A percentile compares a stretch with the other conserved stretches of the same genome.
phyloP scores from a whole-genome alignment of 2,797 vertebrate species.

The Echeneis naucrates region DNA sequence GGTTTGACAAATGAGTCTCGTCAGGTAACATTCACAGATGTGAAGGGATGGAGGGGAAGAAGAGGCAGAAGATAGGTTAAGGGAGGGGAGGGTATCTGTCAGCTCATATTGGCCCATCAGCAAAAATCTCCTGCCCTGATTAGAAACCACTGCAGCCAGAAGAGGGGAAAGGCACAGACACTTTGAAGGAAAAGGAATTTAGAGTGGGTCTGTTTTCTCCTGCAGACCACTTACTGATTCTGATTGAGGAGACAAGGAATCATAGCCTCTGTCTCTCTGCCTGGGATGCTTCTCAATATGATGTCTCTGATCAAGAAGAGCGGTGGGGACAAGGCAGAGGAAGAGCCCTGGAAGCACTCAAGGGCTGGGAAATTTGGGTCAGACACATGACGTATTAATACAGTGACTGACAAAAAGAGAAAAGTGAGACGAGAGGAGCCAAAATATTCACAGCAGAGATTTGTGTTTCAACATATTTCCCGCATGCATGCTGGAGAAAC shows the following conservation, averaged over 20 bases:
- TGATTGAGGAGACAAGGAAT: conserved; percentile 59
- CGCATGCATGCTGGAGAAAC: conserved; percentile 22
- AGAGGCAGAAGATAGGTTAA: conserved; percentile 39
- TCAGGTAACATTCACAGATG: conserved; percentile 79
- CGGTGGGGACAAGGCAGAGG: conserved; percentile 18
- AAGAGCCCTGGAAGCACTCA: conserved; percentile 36
- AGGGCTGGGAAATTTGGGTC: conserved; percentile 54
- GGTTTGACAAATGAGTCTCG: conserved; percentile 80
- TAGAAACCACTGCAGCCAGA: conserved; percentile 54
- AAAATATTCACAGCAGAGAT: conserved; percentile 44
- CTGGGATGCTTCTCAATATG: conserved; percentile 24
- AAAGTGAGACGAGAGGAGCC: conserved; percentile 27
- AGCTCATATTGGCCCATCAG: conserved; percentile 70
- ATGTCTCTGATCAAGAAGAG: conserved; percentile 49
- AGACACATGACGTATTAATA: conserved; percentile 57
- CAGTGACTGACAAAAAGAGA: conserved; percentile 37
- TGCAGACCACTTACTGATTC: conserved; percentile 41
- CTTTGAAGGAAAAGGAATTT: conserved; percentile 38
- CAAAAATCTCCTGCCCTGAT: conserved; percentile 61
- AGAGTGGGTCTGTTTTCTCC: conserved; percentile 43
- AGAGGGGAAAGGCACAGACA: conserved; percentile 27
- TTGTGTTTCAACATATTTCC: conserved; percentile 27
- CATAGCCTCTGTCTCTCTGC: conserved; percentile 24
- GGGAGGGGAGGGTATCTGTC: conserved; percentile 58
- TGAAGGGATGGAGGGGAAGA: conserved; percentile 56